Evolutionary conservation across 2,113 vertebrate species (phyloP), one percentile per base, ranked within the genome.

Genomic region (Labeo catla): DNA sequence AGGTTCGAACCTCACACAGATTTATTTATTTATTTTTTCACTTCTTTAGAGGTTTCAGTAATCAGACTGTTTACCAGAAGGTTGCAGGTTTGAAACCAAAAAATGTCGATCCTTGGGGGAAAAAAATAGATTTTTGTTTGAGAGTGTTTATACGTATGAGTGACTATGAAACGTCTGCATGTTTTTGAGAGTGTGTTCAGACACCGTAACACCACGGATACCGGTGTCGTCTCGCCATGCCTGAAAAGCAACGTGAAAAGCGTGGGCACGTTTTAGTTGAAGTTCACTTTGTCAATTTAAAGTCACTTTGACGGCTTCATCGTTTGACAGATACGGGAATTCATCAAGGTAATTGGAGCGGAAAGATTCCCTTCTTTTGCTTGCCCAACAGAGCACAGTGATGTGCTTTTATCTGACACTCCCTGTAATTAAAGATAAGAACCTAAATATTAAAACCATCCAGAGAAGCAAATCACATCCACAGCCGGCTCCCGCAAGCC

Each of bases 341-440:
- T 72, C 81, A 88, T 88, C 87, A 86, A 86, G 80, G 76, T 88
- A 79, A 86, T 86, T 83, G 84, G 80, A 88, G 80, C 50, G 36
- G 76, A 79, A 86, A 81, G 78, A 81, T 84, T 50, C 15, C 47
- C 57, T 87, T 78, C 50, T 79, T 84, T 57, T 78, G n/a, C 52
- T 81, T 83, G 79, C 84, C 87, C 76, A 76, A 59, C 52, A 88
- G 84, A 83, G 74, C 59, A 86, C 21, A 84, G 76, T 47, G 74
- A 73, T 84, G 43, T 45, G 72, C 87, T 88, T 84, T 88, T 86
- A 88, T 65, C 84, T 16, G 54, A 84, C 82, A 80, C 39, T 49
- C 36, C 43, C 68, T 43, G 54, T 86, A 74, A 86, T 86, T 86
- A 88, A 86, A 84, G 80, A 73, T 59, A 80, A 88, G 74, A 57